Evolutionary conservation across 2,797 vertebrate species (phyloP), one percentile per base, ranked within the genome.

Genomic region (Philypnodon macrostomus): DNA sequence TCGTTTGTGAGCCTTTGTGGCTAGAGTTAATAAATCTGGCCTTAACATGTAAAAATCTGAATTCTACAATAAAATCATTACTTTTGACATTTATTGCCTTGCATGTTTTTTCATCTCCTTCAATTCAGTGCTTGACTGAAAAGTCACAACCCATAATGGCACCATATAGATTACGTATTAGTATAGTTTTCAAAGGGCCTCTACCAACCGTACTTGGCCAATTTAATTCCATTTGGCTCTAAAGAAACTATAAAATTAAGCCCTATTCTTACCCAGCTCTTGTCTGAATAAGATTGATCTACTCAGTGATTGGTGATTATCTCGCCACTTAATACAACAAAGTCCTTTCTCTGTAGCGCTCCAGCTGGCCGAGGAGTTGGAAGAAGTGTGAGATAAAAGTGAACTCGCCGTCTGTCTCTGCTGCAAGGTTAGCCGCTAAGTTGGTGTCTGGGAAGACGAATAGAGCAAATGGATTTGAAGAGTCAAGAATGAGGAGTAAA

Each of bases 291-390:
- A 26, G 45, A 74, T 79, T 66, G 68, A 76, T 75, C 64, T 35
- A 2, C 33, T 1, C 30, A 54, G 71, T 69, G 67, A 61, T 61
- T 58, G 56, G 32, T 58, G 77, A 86, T 85, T 81, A 81, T 57
- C 59, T 8, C 31, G 32, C 37, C 38, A 35, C 58, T 62, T 46
- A 45, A 53, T 38, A 67, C 42, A 72, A 59, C 53, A 67, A 65
- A 68, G 24, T 46, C 15, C 42, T 57, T 63, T 37, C 65, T 30
- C 27, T 4, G 30, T n/a, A 40, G 53, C 33, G 2, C 54, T 53
- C 53, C 32, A 39, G 30, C 55, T 38, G 54, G 72, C 47, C 15
- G 5, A 5, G 36, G 44, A 49, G 69, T 53, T 57, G 63, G 19
- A 24, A 60, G n/a, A n/a, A 65, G 56, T 48, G 58, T 2, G 17